Evolutionary conservation across 1,140 invertebrate genomes (phyloP).

Genomic region (Hyposmocoma kahamanoa): DNA sequence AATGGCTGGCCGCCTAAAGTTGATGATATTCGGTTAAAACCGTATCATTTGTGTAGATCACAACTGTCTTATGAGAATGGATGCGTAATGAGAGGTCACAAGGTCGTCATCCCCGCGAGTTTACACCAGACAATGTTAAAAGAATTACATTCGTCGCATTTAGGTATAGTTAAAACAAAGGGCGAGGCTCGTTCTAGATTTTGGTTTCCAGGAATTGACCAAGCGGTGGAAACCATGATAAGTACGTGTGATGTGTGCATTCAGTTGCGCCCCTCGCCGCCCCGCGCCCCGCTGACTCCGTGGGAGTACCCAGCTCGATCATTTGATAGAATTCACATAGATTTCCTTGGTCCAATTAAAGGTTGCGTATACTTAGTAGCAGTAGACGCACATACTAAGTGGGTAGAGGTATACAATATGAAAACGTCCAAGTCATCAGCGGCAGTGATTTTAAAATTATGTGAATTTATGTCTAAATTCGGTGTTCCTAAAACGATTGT

Average conservation of each 20-base stretch:
- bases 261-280: constrained; percentile 5
- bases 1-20: constrained; percentile 9
- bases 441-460: constrained; percentile 12
- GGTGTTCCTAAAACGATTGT: constrained; percentile 2
- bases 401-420: constrained; percentile 19
- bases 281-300: constrained; percentile 2
- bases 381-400: constrained; percentile 22
- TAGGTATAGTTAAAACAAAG: neutral
- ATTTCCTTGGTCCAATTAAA: constrained; percentile 6
- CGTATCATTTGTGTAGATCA: constrained; percentile 7
- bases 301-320: neutral
- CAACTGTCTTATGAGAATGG: constrained; percentile 8
- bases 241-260: constrained; percentile 4
- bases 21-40: neutral
- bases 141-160: constrained; percentile 7
- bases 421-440: neutral
- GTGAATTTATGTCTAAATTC: constrained; percentile 6
- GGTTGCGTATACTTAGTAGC: neutral
- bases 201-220: constrained; percentile 6
- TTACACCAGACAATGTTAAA: neutral
- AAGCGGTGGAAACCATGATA: neutral
- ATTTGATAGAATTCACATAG: constrained; percentile 3
- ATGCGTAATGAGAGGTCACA: constrained; percentile 3
- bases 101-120: neutral
- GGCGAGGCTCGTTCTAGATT: neutral